A percentile compares a stretch with the other conserved stretches of the same genome.
phyloP scores from a whole-genome alignment of 2,797 vertebrate genomes.

The Phyllotis vaccarum region DNA sequence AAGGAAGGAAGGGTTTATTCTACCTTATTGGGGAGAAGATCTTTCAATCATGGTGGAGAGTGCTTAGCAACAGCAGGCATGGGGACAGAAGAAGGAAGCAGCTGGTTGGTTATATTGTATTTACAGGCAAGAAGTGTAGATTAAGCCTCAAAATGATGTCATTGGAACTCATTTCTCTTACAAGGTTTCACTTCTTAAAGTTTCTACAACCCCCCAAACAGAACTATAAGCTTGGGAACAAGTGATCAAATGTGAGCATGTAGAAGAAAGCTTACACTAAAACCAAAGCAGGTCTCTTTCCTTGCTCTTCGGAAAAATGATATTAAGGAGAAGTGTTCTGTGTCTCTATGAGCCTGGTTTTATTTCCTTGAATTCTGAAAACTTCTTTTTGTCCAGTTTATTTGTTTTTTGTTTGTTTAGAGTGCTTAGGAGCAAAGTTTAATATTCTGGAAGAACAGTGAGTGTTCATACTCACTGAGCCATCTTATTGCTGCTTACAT shows the following conservation, averaged over 20 bases:
- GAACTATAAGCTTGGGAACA: not conserved
- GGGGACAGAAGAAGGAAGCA: not conserved
- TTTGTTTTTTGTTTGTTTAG: not conserved
- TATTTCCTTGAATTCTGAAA: not conserved
- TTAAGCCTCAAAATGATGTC: not conserved
- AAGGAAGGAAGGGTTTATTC: not conserved
- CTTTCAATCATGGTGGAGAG: not conserved
- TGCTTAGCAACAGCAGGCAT: not conserved
- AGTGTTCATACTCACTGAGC: not conserved
- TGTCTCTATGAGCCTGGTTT: not conserved
- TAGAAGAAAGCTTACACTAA: not conserved
- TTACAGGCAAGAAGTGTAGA: not conserved
- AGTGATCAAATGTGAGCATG: not conserved
- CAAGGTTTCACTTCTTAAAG: not conserved
- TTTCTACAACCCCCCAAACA: not conserved
- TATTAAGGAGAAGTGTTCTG: not conserved
- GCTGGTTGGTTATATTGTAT: not conserved
- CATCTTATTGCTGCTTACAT: not conserved
- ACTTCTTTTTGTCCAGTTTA: not conserved
- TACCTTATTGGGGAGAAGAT: not conserved
- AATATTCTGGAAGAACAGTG: not conserved
- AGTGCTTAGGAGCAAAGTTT: not conserved
- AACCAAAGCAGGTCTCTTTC: not conserved
- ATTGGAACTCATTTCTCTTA: not conserved
- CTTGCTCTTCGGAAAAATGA: not conserved